Evolutionary conservation across 35 echinoderm and acorn worm genomes (phyloP).

Genomic region (Patiria miniata): DNA sequence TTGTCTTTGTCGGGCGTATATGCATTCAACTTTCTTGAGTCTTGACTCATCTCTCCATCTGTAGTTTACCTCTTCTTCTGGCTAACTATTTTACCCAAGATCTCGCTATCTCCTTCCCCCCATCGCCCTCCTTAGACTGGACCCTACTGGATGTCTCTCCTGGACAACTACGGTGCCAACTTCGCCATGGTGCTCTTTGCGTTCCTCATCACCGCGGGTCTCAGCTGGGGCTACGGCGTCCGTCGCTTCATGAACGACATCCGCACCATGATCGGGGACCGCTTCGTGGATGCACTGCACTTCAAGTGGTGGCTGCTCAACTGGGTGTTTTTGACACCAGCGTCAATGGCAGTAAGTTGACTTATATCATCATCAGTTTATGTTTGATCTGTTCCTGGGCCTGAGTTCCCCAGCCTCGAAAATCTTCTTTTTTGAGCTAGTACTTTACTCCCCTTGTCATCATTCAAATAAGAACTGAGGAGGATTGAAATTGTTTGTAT

Average conservation of each 20-base stretch:
- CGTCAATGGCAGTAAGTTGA: constrained; percentile 69
- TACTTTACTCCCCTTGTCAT: no score
- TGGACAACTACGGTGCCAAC: constrained; percentile 91
- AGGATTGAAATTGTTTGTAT: no score
- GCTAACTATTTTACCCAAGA: neutral
- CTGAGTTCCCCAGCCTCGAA: no score
- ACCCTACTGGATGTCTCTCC: constrained; percentile 79
- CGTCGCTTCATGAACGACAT: constrained; percentile 89
- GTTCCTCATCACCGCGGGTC: constrained; percentile 68
- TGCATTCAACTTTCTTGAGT: no score
- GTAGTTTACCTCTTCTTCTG: neutral
- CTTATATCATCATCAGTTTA: no score
- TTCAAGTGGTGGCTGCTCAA: constrained; percentile 86
- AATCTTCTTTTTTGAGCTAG: no score
- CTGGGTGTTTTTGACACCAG: constrained; percentile 78
- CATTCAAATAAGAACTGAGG: no score
- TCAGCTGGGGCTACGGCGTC: constrained; percentile 85
- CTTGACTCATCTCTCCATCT: neutral
- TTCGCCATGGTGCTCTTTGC: constrained; percentile 84
- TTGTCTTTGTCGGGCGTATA: no score
- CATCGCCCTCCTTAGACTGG: constrained; percentile 61
- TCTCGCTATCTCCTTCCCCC: neutral
- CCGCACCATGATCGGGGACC: constrained; percentile 81
- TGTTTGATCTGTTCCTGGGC: no score
- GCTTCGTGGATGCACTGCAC: constrained; percentile 45